These are phyloP conservation scores for Cosmia pyralina DNA, from an alignment of 2,888 invertebrate species.

Conservation along the genomic window DNA sequence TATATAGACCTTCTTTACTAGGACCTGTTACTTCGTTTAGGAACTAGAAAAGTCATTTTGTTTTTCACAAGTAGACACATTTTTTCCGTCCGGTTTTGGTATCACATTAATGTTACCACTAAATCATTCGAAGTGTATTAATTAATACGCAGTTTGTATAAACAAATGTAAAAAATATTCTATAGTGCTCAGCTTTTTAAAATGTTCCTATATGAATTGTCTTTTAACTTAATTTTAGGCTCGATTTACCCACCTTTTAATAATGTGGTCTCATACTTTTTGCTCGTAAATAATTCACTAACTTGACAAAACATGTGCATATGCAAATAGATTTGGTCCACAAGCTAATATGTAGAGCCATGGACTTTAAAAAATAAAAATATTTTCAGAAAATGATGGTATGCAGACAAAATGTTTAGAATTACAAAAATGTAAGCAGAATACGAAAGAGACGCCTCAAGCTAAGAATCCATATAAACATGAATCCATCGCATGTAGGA, in stretches of 20 bases:
- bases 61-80: conserved; percentile 44
- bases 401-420: conserved; percentile 26
- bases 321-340: not conserved
- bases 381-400: not conserved
- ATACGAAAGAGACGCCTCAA: conserved; percentile 45
- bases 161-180: conserved; percentile 28
- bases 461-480: conserved; percentile 42
- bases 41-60: conserved; percentile 53
- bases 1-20: conserved; percentile 35
- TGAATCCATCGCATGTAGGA: conserved; percentile 53
- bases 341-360: not conserved
- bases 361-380: not conserved
- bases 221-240: conserved; percentile 31
- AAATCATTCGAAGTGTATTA: conserved; percentile 31
- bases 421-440: conserved; percentile 52
- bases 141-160: conserved; percentile 22
- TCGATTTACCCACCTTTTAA: conserved; percentile 41
- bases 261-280: conserved; percentile 14
- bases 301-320: conserved; percentile 12
- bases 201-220: conserved; percentile 29
- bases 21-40: conserved; percentile 51
- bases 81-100: conserved; percentile 44
- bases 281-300: conserved; percentile 13
- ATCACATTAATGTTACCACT: conserved; percentile 24
- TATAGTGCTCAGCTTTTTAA: conserved; percentile 10